Evolutionary conservation across 2,113 vertebrate species (phyloP).

Genomic region (Anoplopoma fimbria): DNA sequence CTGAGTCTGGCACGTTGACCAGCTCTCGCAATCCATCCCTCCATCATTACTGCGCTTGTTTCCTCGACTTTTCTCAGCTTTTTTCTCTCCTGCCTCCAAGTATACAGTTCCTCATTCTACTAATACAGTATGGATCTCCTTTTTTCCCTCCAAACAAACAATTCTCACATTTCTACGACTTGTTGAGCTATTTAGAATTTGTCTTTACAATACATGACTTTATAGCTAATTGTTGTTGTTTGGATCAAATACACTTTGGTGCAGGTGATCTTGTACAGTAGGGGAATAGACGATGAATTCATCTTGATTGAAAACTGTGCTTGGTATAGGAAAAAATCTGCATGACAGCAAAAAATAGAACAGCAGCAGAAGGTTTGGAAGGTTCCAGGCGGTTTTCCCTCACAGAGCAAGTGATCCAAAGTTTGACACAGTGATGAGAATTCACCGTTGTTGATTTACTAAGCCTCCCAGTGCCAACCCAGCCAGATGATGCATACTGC

Average conservation of each 20-base stretch:
- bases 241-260: not conserved
- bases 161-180: not conserved
- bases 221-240: not conserved
- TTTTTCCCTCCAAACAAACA: not conserved
- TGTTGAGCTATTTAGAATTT: not conserved
- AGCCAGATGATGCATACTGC: not conserved
- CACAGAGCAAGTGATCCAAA: slow-evolving; percentile 22
- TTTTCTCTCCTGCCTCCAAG: slow-evolving; percentile 14
- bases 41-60: slow-evolving; percentile 66
- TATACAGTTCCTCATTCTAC: not conserved
- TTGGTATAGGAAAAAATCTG: not conserved
- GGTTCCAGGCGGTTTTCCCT: slow-evolving; percentile 24
- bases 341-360: slow-evolving; percentile 5
- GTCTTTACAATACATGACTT: not conserved
- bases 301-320: not conserved
- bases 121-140: not conserved
- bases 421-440: slow-evolving; percentile 32
- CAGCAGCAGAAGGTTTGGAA: not conserved
- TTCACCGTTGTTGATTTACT: slow-evolving; percentile 22
- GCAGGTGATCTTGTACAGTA: not conserved
- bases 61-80: slow-evolving; percentile 29
- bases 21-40: slow-evolving; percentile 57
- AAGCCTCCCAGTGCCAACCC: slow-evolving; percentile 2
- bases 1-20: slow-evolving; percentile 73
- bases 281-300: not conserved